A percentile compares a stretch with the other conserved stretches of the same genome.
phyloP scores from a whole-genome alignment of 2,888 invertebrate species.

The Rhopalosiphum nymphaeae region DNA sequence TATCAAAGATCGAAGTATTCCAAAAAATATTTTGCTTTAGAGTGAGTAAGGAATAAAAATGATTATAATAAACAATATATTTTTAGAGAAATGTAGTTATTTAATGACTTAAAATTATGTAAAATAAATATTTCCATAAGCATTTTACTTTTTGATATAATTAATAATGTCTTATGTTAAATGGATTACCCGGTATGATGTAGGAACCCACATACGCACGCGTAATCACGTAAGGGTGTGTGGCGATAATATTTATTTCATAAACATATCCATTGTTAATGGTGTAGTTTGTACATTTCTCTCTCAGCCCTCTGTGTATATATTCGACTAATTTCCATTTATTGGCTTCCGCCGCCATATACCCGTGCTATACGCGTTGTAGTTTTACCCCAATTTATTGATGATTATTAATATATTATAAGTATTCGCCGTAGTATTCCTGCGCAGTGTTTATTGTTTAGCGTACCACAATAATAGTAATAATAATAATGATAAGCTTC shows the following conservation, averaged over 20 bases:
- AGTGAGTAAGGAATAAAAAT: too few species aligned
- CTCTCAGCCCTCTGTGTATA: background rate
- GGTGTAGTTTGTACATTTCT: background rate
- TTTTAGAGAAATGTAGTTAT: background rate
- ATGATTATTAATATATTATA: background rate
- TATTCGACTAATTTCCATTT: background rate
- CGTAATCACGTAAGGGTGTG: background rate
- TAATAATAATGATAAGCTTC: background rate
- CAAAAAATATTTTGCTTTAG: too few species aligned
- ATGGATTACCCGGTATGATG: background rate
- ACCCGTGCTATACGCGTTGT: background rate
- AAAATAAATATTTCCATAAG: background rate
- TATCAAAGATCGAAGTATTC: too few species aligned
- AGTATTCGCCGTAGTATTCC: background rate
- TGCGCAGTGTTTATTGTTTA: background rate
- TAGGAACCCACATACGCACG: background rate
- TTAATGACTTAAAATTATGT: background rate
- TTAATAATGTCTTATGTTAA: background rate
- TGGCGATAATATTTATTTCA: background rate
- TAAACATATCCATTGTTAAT: slow-evolving; percentile 32
- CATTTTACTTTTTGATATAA: background rate
- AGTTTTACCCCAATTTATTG: background rate
- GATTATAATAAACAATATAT: too few species aligned
- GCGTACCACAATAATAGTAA: background rate
- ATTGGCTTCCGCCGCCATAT: background rate